These are phyloP conservation scores for Chrysolina haemoptera DNA, from an alignment of 2,888 invertebrate genomes.

Conservation along the genomic window DNA sequence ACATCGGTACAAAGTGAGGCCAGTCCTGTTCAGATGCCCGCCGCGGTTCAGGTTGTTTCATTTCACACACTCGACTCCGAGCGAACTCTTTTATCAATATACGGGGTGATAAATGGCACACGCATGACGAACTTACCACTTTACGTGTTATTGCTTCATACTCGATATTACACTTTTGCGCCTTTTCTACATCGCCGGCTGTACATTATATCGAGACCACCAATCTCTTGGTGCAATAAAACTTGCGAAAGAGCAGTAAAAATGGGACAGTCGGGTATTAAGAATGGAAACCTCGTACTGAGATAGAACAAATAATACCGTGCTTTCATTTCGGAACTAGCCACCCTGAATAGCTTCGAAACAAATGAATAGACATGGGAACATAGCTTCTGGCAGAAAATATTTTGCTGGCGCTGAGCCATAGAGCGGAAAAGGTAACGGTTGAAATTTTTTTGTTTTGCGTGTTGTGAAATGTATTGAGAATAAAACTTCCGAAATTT, in stretches of 20 bases:
- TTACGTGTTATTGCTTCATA: conserved; percentile 56
- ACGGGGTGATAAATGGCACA: conserved; percentile 59
- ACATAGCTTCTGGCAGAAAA: no score
- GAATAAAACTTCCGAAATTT: no score
- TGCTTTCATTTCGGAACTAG: neutral
- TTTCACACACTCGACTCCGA: conserved; percentile 57
- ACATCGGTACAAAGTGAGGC: conserved; percentile 20
- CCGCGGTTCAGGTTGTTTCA: conserved; percentile 48
- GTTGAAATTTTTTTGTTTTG: no score
- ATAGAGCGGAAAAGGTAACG: no score
- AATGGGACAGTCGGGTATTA: neutral
- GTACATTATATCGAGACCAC: conserved; percentile 21
- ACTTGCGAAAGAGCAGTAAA: conserved; percentile 9
- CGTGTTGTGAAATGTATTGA: no score
- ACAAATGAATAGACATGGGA: neutral
- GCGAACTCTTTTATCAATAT: conserved; percentile 59
- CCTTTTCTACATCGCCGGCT: conserved; percentile 29
- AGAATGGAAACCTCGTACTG: neutral
- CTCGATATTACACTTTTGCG: conserved; percentile 48
- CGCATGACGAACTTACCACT: conserved; percentile 61
- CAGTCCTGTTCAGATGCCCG: conserved; percentile 42
- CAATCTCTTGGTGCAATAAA: conserved; percentile 9
- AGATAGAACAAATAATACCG: neutral
- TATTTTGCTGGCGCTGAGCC: no score
- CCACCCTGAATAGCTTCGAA: neutral